These are phyloP conservation scores for Galaxias olidus DNA, from an alignment of 2,797 vertebrate species.

Conservation along the genomic window DNA sequence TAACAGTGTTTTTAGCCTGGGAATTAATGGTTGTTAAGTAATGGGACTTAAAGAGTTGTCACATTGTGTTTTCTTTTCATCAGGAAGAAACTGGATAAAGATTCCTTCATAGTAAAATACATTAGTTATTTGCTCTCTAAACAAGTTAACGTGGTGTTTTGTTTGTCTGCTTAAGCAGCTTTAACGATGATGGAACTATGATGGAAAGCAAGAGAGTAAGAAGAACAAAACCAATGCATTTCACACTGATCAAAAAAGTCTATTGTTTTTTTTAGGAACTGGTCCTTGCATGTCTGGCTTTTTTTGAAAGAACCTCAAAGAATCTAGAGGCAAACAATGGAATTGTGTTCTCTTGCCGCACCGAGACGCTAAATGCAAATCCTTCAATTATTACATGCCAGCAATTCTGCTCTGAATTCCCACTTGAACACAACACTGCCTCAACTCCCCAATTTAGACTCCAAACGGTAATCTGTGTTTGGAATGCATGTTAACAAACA, in stretches of 20 bases:
- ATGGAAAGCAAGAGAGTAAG: neutral
- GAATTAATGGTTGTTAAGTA: slow-evolving; percentile 3
- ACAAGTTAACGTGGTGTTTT: slow-evolving; percentile 62
- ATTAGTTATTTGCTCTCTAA: slow-evolving; percentile 68
- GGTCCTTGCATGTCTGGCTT: slow-evolving; percentile 4
- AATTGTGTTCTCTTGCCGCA: slow-evolving; percentile 16
- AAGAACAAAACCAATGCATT: slow-evolving; percentile 23
- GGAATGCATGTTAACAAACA: slow-evolving; percentile 4
- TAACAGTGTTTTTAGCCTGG: slow-evolving; percentile 29
- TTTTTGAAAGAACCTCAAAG: neutral
- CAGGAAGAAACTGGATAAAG: slow-evolving; percentile 8
- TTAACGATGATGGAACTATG: slow-evolving; percentile 35
- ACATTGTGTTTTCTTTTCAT: neutral
- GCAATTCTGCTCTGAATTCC: slow-evolving; percentile 38
- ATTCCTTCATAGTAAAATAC: slow-evolving; percentile 27
- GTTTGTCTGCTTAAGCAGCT: slow-evolving; percentile 60
- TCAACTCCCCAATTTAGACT: neutral
- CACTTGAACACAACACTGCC: slow-evolving; percentile 29
- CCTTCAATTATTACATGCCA: slow-evolving; percentile 43
- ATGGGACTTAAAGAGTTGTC: neutral
- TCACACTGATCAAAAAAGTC: slow-evolving; percentile 36
- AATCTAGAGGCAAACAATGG: slow-evolving; percentile 20
- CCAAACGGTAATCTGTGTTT: neutral
- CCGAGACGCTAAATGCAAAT: slow-evolving; percentile 32
- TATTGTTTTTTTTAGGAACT: neutral